Percentiles rank a stretch among this genome's conserved stretches.
phyloP scores from a whole-genome alignment of 2,888 invertebrate genomes.

The Cactoblastis cactorum region DNA sequence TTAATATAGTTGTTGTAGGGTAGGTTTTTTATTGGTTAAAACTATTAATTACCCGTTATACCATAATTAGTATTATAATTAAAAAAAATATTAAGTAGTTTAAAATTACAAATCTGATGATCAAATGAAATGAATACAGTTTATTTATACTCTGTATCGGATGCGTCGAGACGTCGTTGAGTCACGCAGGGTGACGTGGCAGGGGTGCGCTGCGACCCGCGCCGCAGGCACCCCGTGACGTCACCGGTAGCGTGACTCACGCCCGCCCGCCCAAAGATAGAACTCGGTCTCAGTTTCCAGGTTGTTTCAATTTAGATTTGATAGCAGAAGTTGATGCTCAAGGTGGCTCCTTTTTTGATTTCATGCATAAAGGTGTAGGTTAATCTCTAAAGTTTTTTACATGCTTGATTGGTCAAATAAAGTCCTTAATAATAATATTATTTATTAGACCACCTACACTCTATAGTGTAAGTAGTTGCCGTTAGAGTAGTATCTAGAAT shows the following conservation, averaged over 20 bases:
- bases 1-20: too few species aligned
- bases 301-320: neutral
- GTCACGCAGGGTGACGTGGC: constrained; percentile 52
- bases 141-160: constrained; percentile 3
- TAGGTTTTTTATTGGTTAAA: too few species aligned
- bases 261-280: constrained; percentile 37
- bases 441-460: too few species aligned
- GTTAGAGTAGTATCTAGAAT: too few species aligned
- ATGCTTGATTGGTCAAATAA: too few species aligned
- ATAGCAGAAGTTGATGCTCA: neutral
- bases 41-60: too few species aligned
- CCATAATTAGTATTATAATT: too few species aligned
- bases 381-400: too few species aligned
- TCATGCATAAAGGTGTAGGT: too few species aligned
- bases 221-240: constrained; percentile 55
- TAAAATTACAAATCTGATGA: neutral
- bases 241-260: constrained; percentile 55
- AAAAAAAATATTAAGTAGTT: too few species aligned
- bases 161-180: constrained; percentile 41
- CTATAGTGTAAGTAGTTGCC: too few species aligned
- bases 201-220: constrained; percentile 44
- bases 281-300: constrained; percentile 14
- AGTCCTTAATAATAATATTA: too few species aligned
- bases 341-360: neutral
- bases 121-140: neutral